phyloP scores from a whole-genome alignment of 2,888 invertebrate genomes.

The Pomacea canaliculata region DNA sequence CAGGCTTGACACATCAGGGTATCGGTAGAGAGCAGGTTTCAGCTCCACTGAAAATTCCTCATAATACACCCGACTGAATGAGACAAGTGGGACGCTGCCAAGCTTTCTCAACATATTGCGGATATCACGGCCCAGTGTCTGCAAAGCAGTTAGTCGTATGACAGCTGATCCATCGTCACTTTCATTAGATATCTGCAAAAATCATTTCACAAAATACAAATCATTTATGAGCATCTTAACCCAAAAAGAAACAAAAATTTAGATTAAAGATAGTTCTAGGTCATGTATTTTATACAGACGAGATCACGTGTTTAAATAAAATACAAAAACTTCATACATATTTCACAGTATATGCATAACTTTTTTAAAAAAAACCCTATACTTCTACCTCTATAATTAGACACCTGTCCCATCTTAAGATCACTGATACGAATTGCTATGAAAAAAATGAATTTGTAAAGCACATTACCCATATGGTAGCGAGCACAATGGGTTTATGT shows the following conservation, averaged over 20 bases:
- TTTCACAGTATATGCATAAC: too few relatives aligned
- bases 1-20: slow-evolving; percentile 72
- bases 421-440: too few relatives aligned
- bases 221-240: not conserved
- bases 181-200: slow-evolving; percentile 15
- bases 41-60: slow-evolving; percentile 70
- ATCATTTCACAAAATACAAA: not conserved
- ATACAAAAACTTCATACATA: too few relatives aligned
- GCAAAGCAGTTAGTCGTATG: slow-evolving; percentile 65
- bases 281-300: too few relatives aligned
- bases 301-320: too few relatives aligned
- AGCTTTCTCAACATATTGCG: slow-evolving; percentile 73
- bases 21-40: slow-evolving; percentile 74
- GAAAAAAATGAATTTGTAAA: too few relatives aligned
- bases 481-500: too few relatives aligned
- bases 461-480: too few relatives aligned
- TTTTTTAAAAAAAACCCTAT: too few relatives aligned
- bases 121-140: slow-evolving; percentile 74
- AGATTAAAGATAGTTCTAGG: not conserved
- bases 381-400: too few relatives aligned
- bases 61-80: slow-evolving; percentile 57
- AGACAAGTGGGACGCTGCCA: slow-evolving; percentile 69
- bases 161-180: slow-evolving; percentile 53
- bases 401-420: too few relatives aligned
- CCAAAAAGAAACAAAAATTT: not conserved